Base-by-base conservation (phyloP, 2,797 vertebrate genomes). In the Prionace glauca region DNA sequence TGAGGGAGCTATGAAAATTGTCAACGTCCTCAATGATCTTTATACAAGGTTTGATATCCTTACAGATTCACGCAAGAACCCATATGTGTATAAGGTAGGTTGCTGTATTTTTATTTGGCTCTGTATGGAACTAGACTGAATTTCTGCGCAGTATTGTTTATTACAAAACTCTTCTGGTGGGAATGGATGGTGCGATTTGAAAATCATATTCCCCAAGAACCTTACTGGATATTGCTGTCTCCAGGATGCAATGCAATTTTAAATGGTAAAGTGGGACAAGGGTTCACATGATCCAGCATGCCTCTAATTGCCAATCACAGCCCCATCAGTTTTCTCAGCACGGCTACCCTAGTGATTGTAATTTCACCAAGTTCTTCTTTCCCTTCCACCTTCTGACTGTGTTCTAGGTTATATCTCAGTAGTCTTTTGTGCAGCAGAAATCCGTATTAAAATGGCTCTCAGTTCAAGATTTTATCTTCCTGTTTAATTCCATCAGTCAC, bases 1-100 rank as follows among this genome's bases (percentile, higher is more conserved):
- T 11, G 99, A 99, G 97, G 99, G 99, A 95, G 99, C 99, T 97
- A 99, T 99, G 98, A 99, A 99, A 98, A 99, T 99, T 90, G 99
- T 99, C 96, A 99, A 99, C 96, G 98, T 99, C 96, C 97, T 99
- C 97, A 99, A 99, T 1, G 99, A 99, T 96, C 98, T 99, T 96
- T 99, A 99, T 97, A 99, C 99, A 3, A 98, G 99, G 95, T 99
- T 99, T 96, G 99, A 99, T 97, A 99, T 99, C 96, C 97, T 99
- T 97, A 99, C 99, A 0, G 99, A 99, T 96, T 99, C 99, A 67
- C 97, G 99, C 96, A 99, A 98, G 96, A 99, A 99, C 96, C 99
- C 99, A 0, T 99, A 99, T 96, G 99, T 99, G 96, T 99, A 99
- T 97, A 99, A 99, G 99, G 99, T 99, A 96, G 97, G 97, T 86